These are phyloP conservation scores for Marisa cornuarietis DNA, from an alignment of 1,140 invertebrate species.

Conservation along the genomic window DNA sequence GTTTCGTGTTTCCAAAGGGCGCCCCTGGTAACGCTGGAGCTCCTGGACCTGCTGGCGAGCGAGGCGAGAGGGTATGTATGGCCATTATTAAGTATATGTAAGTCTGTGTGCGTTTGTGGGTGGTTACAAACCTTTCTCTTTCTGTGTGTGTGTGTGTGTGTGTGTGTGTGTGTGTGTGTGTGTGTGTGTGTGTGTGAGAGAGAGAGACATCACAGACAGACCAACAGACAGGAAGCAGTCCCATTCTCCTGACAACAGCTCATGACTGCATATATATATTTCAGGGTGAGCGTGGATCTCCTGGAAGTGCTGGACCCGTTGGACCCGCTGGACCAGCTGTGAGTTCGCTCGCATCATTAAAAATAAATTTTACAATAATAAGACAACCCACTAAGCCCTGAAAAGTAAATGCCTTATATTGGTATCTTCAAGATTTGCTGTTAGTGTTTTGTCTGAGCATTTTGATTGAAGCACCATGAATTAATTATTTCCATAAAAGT, in stretches of 20 bases:
- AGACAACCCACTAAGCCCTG: background rate
- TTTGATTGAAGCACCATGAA: too few species aligned
- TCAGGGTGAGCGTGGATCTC: conserved; percentile 75
- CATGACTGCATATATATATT: conserved; percentile 1
- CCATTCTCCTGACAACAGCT: background rate
- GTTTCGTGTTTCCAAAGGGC: conserved; percentile 40
- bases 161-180: too few species aligned
- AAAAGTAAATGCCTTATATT: too few species aligned
- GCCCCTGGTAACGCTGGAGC: conserved; percentile 42
- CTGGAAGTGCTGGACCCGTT: conserved; percentile 70
- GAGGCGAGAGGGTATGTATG: conserved; percentile 53
- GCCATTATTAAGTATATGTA: background rate
- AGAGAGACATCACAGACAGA: background rate
- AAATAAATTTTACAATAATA: too few species aligned
- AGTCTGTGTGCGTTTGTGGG: too few species aligned
- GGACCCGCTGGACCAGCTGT: conserved; percentile 72
- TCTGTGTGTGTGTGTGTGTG: too few species aligned
- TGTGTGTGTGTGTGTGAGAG: background rate
- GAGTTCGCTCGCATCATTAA: background rate
- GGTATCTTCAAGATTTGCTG: too few species aligned
- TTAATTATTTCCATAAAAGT: too few species aligned
- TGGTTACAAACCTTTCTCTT: too few species aligned
- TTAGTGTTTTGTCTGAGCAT: too few species aligned
- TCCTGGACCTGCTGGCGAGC: conserved; percentile 45
- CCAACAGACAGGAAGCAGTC: background rate